These are phyloP conservation scores for Sinodicranocentrus sp. DNA, from an alignment of 2,888 invertebrate species.

Conservation along the genomic window DNA sequence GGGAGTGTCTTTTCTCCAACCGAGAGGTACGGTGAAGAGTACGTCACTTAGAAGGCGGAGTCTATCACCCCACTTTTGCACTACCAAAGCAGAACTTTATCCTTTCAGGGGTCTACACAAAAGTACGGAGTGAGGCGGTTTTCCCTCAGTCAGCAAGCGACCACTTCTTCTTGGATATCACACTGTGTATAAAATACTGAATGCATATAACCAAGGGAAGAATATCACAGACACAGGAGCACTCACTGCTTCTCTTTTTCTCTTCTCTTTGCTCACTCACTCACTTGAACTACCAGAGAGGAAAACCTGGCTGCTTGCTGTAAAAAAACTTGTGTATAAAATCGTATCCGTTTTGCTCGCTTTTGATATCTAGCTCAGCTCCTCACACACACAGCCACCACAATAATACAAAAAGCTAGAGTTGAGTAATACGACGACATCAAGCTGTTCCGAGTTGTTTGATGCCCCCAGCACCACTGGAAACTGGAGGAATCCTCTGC, in stretches of 20 bases:
- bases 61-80: constrained; percentile 48
- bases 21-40: constrained; percentile 28
- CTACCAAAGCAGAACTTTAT: constrained; percentile 29
- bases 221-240: constrained; percentile 19
- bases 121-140: constrained; percentile 38
- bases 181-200: neutral
- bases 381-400: neutral
- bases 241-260: neutral
- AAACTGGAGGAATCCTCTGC: constrained; percentile 58
- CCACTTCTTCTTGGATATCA: too few relatives aligned
- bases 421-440: constrained; percentile 13
- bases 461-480: constrained; percentile 68
- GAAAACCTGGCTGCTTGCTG: neutral
- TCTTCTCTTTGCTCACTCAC: too few relatives aligned
- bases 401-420: constrained; percentile 1
- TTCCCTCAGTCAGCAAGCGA: neutral
- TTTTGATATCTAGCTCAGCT: neutral
- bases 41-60: constrained; percentile 56
- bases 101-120: constrained; percentile 39
- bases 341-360: constrained; percentile 14
- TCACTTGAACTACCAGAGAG: too few relatives aligned
- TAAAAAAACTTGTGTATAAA: constrained; percentile 7
- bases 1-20: constrained; percentile 48
- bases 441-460: constrained; percentile 59
- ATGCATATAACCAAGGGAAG: neutral